Evolutionary conservation across 2,888 invertebrate genomes (phyloP).

Genomic region (Pseudococcus jackbeardsleyi): DNA sequence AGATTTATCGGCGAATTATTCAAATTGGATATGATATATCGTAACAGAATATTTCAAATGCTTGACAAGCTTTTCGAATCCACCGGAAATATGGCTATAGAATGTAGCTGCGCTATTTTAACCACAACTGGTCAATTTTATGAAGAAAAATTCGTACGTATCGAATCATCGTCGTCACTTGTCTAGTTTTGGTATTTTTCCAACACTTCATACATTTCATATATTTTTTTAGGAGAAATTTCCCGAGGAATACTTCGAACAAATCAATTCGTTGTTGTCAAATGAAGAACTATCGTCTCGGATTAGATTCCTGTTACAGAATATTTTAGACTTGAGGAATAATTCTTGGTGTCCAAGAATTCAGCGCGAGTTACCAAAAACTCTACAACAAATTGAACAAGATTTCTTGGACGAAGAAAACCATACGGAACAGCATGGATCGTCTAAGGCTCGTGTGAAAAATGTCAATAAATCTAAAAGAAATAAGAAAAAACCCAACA

Average conservation of each 20-base stretch:
- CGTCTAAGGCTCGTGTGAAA: neutral
- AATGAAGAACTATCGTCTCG: conserved; percentile 70
- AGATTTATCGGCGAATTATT: conserved; percentile 88
- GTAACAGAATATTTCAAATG: conserved; percentile 89
- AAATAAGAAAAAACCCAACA: neutral
- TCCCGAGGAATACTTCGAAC: conserved; percentile 36
- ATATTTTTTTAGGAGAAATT: neutral
- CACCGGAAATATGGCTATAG: conserved; percentile 89
- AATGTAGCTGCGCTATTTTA: conserved; percentile 91
- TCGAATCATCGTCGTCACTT: too few species aligned
- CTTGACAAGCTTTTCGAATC: conserved; percentile 82
- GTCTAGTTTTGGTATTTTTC: neutral
- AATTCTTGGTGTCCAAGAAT: conserved; percentile 89
- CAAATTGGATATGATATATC: conserved; percentile 89
- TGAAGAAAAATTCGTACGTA: conserved; percentile 72
- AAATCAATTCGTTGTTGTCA: conserved; percentile 64
- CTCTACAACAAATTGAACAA: conserved; percentile 94
- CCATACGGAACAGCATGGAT: neutral
- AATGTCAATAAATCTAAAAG: neutral
- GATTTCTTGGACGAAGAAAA: conserved; percentile 70
- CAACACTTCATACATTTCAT: neutral
- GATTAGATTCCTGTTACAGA: conserved; percentile 86
- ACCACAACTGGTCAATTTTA: conserved; percentile 92
- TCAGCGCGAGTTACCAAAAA: conserved; percentile 90
- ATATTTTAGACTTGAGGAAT: conserved; percentile 88